Evolutionary conservation across 2,888 invertebrate genomes (phyloP).

Genomic region (Xestia sexstrigata): DNA sequence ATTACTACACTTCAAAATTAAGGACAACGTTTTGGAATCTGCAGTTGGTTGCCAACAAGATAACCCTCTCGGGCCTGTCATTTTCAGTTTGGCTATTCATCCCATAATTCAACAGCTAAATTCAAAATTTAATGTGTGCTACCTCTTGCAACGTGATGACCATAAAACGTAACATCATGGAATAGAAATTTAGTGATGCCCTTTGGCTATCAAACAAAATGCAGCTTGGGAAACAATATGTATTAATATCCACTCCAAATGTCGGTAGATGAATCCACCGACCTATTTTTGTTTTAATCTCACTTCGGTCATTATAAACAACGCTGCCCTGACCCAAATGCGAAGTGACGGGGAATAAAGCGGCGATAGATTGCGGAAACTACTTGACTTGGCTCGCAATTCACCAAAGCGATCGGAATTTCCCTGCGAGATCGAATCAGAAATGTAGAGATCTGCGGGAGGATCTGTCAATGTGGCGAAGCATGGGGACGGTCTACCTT

Average conservation of each 20-base stretch:
- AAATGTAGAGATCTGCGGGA: background rate
- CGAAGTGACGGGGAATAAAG: background rate
- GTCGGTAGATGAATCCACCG: background rate
- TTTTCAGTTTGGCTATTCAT: too few species aligned
- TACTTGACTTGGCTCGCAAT: too few species aligned
- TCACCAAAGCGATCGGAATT: too few species aligned
- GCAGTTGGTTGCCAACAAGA: too few species aligned
- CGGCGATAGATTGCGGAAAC: background rate
- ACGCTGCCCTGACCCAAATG: background rate
- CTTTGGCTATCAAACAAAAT: background rate
- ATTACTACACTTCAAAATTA: too few species aligned
- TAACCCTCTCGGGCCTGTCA: too few species aligned
- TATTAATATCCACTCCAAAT: background rate
- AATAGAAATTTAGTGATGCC: background rate
- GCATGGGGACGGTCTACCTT: too few species aligned
- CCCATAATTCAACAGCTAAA: too few species aligned
- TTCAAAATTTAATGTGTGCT: too few species aligned
- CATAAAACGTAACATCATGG: background rate
- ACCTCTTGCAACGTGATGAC: too few species aligned
- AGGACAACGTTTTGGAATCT: too few species aligned
- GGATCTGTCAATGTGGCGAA: too few species aligned
- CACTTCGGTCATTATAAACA: background rate
- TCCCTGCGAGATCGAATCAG: background rate
- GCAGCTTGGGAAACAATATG: background rate
- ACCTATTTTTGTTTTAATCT: background rate